These are phyloP conservation scores for Sorex araneus DNA, from an alignment of 2,113 vertebrate genomes.

Conservation along the genomic window DNA sequence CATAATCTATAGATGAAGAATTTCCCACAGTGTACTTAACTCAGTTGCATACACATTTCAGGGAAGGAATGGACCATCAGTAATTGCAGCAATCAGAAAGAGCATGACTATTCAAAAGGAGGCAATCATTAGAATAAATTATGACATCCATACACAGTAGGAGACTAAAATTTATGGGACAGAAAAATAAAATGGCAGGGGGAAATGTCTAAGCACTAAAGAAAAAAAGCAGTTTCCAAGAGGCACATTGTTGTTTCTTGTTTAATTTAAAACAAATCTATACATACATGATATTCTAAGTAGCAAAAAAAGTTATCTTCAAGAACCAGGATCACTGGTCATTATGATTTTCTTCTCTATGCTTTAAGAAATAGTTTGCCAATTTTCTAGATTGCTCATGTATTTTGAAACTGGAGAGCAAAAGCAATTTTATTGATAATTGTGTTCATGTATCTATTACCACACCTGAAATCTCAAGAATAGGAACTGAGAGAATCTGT, in stretches of 20 bases:
- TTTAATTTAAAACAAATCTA: slow-evolving; percentile 31
- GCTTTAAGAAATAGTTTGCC: not conserved
- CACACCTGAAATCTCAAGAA: not conserved
- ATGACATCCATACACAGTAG: not conserved
- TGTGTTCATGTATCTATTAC: not conserved
- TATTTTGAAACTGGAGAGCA: slow-evolving; percentile 28
- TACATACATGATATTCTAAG: not conserved
- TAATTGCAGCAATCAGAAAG: not conserved
- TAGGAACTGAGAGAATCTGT: not conserved
- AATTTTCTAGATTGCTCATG: not conserved
- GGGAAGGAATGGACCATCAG: not conserved
- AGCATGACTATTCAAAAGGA: not conserved
- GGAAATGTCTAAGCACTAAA: slow-evolving; percentile 4
- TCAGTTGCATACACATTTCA: not conserved
- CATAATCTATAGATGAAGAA: not conserved
- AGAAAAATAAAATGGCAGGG: slow-evolving; percentile 21
- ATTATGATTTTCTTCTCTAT: slow-evolving; percentile 37
- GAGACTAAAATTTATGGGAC: not conserved
- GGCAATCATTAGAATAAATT: not conserved
- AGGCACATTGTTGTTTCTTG: not conserved
- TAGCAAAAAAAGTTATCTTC: slow-evolving; percentile 1
- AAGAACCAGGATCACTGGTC: slow-evolving; percentile 1
- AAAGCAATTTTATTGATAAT: not conserved
- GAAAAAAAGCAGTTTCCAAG: slow-evolving; percentile 8
- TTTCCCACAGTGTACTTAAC: not conserved